Percentiles rank a stretch among this genome's conserved stretches.
These are phyloP conservation scores for Dinomys branickii DNA, from an alignment of 2,113 vertebrate species.

Conservation along the genomic window DNA sequence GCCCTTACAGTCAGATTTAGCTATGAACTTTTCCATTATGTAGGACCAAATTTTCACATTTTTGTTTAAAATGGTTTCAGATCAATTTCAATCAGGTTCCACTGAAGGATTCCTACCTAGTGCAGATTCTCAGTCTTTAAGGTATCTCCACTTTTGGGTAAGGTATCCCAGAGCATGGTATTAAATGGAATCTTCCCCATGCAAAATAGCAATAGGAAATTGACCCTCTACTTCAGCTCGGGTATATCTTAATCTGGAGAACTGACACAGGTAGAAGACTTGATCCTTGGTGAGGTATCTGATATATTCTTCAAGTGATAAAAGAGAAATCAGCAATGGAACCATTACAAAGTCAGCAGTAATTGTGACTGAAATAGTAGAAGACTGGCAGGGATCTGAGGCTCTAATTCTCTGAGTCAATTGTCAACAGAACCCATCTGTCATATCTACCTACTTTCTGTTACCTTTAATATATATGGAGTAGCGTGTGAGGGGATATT, in stretches of 20 bases:
- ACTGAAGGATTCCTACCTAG: not conserved
- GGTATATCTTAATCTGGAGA: not conserved
- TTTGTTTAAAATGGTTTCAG: not conserved
- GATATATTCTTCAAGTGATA: not conserved
- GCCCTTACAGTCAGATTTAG: not conserved
- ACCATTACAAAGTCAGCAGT: not conserved
- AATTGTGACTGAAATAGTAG: not conserved
- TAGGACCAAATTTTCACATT: not conserved
- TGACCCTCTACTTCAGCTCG: not conserved
- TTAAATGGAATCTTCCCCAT: not conserved
- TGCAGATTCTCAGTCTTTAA: not conserved
- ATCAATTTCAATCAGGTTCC: not conserved
- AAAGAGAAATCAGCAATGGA: not conserved
- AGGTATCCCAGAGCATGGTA: not conserved
- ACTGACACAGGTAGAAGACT: not conserved
- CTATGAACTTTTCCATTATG: not conserved
- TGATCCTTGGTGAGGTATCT: not conserved
- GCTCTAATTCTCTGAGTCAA: not conserved
- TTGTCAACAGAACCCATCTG: not conserved
- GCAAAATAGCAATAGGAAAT: not conserved
- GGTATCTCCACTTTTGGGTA: not conserved
- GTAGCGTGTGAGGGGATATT: not conserved
- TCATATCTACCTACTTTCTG: not conserved
- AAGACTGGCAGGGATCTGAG: not conserved
- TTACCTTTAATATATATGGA: not conserved